Base-by-base conservation (phyloP, 2,113 vertebrate genomes). In the Asarcornis scutulata region DNA sequence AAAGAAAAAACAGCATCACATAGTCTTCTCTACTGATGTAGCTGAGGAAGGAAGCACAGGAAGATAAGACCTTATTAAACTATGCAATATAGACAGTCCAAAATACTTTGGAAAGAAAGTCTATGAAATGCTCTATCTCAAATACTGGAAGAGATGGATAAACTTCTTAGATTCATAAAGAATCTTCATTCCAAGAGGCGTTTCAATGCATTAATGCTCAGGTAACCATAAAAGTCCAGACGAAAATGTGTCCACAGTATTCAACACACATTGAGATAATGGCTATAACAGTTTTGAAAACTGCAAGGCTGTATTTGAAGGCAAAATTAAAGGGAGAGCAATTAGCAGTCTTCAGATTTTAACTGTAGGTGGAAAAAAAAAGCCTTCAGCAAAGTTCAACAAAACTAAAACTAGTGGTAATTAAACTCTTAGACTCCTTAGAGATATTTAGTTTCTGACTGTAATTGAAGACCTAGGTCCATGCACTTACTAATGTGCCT, bases 231-330 rank as follows among this genome's bases (percentile, higher is more conserved):
- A 48, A 21, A 48, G 9, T 21, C 46, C 46, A 48, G 46, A 48
- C 21, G 5, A 48, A 48, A 48, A 48, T 48, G 46, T 48, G 46
- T 21, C 46, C 46, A 48, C 46, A 18, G 46, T 48, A 48, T 48
- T 48, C 46, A 48, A 48, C 46, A 21, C 46, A 48, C 46, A 48
- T 9, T 21, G 46, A 48, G 46, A 48, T 95, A 89, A 95, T 29
- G 27, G 53, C 91, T 73, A 81, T 63, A 93, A 90, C 44, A 40
- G 56, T 23, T 93, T 72, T 82, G 46, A 92, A 53, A 95, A 91
- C 9, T 46, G 58, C 52, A 89, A 86, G 77, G 74, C 60, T 93
- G 52, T 89, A 92, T 89, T 95, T 66, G 29, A 96, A 94, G 48
- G 32, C 8, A 89, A 85, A 92, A 93, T 59, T 60, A 92, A 83